Evolutionary conservation across 2,113 vertebrate species (phyloP).

Genomic region (Eurypyga helias): DNA sequence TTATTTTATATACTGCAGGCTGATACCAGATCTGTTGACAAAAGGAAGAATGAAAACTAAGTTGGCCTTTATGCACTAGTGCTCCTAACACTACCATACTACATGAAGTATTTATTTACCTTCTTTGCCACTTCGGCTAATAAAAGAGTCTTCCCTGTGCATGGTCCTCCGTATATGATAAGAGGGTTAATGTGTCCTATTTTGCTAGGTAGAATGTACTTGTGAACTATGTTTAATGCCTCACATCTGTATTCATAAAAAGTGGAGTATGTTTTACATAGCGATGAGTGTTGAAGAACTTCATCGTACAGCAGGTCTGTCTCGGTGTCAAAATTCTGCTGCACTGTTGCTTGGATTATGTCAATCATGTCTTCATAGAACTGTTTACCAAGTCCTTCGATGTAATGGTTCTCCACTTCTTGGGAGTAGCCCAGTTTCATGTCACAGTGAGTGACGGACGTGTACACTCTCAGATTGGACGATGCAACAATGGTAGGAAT

Average conservation of each 20-base stretch:
- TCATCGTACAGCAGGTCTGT: conserved; percentile 92
- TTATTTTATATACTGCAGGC: neutral
- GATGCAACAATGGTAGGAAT: conserved; percentile 95
- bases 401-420: conserved; percentile 96
- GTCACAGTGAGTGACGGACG: conserved; percentile 96
- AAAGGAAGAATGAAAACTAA: conserved; percentile 21
- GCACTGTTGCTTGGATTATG: conserved; percentile 96
- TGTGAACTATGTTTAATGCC: conserved; percentile 88
- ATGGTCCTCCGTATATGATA: conserved; percentile 93
- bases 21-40: neutral
- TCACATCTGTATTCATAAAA: conserved; percentile 93
- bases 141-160: conserved; percentile 96
- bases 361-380: conserved; percentile 99
- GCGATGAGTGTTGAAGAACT: conserved; percentile 92
- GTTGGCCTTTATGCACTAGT: neutral
- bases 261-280: conserved; percentile 90
- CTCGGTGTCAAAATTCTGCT: conserved; percentile 97
- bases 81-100: neutral
- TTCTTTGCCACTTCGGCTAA: conserved; percentile 93
- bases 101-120: conserved; percentile 75
- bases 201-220: conserved; percentile 91
- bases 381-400: conserved; percentile 97
- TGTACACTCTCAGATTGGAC: conserved; percentile 95
- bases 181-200: conserved; percentile 87
- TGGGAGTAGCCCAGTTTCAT: conserved; percentile 97